phyloP scores from a whole-genome alignment of 2,888 invertebrate species.

The Heteropelma amictum region DNA sequence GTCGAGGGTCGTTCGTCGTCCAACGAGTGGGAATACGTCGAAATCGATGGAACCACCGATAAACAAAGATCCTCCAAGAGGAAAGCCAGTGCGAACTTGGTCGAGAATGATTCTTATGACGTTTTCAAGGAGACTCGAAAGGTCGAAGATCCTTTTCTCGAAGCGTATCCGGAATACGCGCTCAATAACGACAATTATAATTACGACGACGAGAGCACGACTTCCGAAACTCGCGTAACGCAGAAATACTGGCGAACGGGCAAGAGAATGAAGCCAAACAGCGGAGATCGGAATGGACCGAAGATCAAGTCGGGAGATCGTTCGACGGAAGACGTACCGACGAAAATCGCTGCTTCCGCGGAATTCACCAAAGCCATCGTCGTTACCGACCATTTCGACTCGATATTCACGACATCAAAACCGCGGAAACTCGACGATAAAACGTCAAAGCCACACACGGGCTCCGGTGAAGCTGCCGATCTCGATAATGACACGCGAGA shows the following conservation, averaged over 20 bases:
- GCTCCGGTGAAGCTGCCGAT: too few species aligned
- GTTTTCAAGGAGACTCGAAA: not conserved
- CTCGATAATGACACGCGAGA: too few species aligned
- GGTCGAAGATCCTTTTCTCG: constrained; percentile 30
- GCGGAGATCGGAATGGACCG: not conserved
- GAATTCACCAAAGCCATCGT: not conserved
- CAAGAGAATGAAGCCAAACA: not conserved
- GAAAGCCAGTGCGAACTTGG: not conserved
- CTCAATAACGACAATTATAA: not conserved
- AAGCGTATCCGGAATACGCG: constrained; percentile 4
- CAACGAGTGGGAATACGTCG: constrained; percentile 17
- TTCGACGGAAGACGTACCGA: not conserved
- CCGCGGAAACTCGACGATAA: not conserved
- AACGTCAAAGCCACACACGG: not conserved
- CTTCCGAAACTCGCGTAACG: not conserved
- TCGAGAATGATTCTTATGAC: not conserved
- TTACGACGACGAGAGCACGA: not conserved
- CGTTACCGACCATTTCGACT: not conserved
- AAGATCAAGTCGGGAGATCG: not conserved
- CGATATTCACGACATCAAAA: not conserved
- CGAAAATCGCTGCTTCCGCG: not conserved
- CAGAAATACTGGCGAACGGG: not conserved
- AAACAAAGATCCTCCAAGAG: not conserved
- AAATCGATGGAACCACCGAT: not conserved
- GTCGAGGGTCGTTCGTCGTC: not conserved